Conservation (phyloP, 2,113 vertebrate genomes). For the Gyps fulvus region DNA sequence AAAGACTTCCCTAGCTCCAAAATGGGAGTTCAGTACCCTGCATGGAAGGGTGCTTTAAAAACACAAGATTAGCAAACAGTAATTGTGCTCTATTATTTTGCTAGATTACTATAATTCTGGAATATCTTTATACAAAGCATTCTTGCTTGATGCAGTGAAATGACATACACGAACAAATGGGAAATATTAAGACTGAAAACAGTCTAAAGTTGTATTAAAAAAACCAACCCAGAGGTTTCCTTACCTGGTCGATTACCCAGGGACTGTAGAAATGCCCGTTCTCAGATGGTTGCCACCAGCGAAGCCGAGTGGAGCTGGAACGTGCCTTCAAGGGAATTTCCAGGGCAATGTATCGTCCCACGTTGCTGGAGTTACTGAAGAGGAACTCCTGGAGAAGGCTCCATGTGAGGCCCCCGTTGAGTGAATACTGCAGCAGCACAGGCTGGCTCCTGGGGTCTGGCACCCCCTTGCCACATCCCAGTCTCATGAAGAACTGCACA, state of each 20-base stretch:
- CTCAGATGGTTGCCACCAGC: conserved; percentile 98
- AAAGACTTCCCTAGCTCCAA: not conserved
- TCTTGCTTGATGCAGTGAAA: not conserved
- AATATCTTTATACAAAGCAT: not conserved
- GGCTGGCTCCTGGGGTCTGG: conserved; percentile 95
- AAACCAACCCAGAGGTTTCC: not conserved
- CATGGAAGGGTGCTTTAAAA: not conserved
- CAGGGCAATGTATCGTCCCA: conserved; percentile 91
- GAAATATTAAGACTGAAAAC: not conserved
- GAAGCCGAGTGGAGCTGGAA: conserved; percentile 84
- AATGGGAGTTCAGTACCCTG: rapidly evolving
- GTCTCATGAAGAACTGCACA: conserved; percentile 96
- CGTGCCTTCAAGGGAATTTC: conserved; percentile 91
- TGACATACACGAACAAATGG: not conserved
- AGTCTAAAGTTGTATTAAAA: not conserved
- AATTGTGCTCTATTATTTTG: not conserved
- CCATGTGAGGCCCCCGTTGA: conserved; percentile 92
- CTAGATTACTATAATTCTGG: not conserved
- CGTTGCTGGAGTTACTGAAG: conserved; percentile 94
- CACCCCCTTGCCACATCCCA: conserved; percentile 93
- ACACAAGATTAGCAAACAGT: not conserved
- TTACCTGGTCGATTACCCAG: conserved; percentile 93
- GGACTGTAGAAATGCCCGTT: conserved; percentile 95
- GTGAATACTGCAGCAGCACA: conserved; percentile 92
- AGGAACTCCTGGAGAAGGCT: conserved; percentile 93